phyloP scores from a whole-genome alignment of 1,140 invertebrate species.

The Anadara kagoshimensis region DNA sequence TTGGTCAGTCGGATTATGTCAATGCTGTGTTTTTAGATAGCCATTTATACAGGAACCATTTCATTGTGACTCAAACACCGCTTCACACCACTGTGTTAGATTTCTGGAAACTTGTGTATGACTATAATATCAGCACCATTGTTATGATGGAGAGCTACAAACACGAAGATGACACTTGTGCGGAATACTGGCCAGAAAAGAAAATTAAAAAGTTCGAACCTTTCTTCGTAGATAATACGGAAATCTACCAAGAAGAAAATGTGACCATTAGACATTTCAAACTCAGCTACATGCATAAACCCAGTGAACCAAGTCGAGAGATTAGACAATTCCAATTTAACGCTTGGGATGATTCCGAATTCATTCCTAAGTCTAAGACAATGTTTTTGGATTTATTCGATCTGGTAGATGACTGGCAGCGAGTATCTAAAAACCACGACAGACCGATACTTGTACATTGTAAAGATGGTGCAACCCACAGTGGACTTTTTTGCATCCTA shows the following conservation, averaged over 20 bases:
- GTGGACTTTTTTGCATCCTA: constrained; percentile 63
- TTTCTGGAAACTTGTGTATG: constrained; percentile 73
- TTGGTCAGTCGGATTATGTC: constrained; percentile 74
- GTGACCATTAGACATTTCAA: constrained; percentile 62
- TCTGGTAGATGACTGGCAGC: constrained; percentile 61
- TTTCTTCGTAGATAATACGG: constrained; percentile 62
- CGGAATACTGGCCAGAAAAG: constrained; percentile 66
- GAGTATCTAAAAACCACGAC: constrained; percentile 43
- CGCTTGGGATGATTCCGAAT: constrained; percentile 63
- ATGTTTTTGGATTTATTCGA: constrained; percentile 66
- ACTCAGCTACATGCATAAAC: constrained; percentile 47
- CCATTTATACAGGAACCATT: constrained; percentile 57
- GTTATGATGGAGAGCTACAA: constrained; percentile 68
- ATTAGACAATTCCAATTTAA: constrained; percentile 70
- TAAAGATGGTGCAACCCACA: constrained; percentile 70
- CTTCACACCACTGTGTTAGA: constrained; percentile 68
- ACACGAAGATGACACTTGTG: constrained; percentile 65
- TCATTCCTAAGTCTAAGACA: constrained; percentile 63
- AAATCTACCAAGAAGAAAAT: constrained; percentile 62
- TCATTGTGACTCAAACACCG: constrained; percentile 72
- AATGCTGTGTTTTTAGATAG: constrained; percentile 68
- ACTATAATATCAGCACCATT: constrained; percentile 64
- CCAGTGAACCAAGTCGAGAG: constrained; percentile 44
- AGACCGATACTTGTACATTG: constrained; percentile 66
- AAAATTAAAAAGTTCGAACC: constrained; percentile 62